A percentile compares a stretch with the other conserved stretches of the same genome.
These are phyloP conservation scores for Microtus oregoni DNA, from an alignment of 2,113 vertebrate species.

Conservation along the genomic window DNA sequence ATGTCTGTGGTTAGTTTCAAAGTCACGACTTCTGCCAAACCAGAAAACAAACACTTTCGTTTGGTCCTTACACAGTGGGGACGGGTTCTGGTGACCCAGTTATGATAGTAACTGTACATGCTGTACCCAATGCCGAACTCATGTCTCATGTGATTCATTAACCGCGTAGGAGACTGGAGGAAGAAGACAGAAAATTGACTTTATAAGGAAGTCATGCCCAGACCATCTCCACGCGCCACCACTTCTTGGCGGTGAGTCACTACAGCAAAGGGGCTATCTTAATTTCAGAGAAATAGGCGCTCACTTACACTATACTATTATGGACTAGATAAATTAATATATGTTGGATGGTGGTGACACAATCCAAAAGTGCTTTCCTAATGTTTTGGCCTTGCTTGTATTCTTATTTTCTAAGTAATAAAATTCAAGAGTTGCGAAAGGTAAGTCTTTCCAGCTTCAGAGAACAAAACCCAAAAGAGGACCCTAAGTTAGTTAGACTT, in stretches of 20 bases:
- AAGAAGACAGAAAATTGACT: slow-evolving; percentile 19
- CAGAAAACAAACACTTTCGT: slow-evolving; percentile 39
- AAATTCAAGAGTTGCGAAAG: slow-evolving; percentile 25
- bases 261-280: background rate
- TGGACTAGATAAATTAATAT: background rate
- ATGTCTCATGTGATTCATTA: slow-evolving; percentile 28
- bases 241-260: background rate
- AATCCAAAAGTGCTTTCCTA: slow-evolving; percentile 11
- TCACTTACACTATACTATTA: background rate
- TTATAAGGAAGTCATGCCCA: slow-evolving; percentile 46
- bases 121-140: background rate
- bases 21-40: slow-evolving; percentile 56
- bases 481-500: background rate
- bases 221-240: background rate
- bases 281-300: slow-evolving; percentile 35
- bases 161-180: slow-evolving; percentile 15
- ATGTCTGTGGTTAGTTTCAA: slow-evolving; percentile 9
- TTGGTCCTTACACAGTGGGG: slow-evolving; percentile 48
- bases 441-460: background rate
- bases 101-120: background rate
- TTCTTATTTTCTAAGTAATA: slow-evolving; percentile 7
- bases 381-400: background rate
- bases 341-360: background rate
- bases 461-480: background rate
- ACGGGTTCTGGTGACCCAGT: background rate